A percentile compares a stretch with the other conserved stretches of the same genome.
Evolutionary conservation across 2,797 vertebrate genomes (phyloP).

Genomic region (Artibeus jamaicensis): DNA sequence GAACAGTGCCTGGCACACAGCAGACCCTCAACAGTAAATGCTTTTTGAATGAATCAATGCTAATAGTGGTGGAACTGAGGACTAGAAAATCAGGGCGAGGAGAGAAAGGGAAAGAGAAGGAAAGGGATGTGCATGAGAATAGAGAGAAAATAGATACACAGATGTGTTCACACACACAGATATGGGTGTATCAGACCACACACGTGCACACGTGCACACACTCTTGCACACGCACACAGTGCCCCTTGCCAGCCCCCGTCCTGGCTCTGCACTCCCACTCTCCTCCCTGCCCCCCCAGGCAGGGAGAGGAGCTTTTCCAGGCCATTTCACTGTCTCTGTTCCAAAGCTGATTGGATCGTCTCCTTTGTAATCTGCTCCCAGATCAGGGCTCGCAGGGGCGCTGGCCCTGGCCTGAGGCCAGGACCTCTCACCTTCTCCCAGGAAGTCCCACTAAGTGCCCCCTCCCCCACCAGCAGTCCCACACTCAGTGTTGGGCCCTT

Average conservation of each 20-base stretch:
- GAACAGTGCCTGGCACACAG: not conserved
- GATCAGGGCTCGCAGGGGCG: not conserved
- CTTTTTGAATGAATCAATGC: not conserved
- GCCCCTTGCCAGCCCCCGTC: accelerated
- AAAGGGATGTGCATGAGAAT: not conserved
- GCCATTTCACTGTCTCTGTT: not conserved
- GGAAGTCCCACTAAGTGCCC: not conserved
- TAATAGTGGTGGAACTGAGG: not conserved
- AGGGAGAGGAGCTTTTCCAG: not conserved
- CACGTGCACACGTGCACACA: not conserved
- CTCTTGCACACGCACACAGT: not conserved
- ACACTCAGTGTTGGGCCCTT: not conserved
- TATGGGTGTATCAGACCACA: not conserved
- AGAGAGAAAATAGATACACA: not conserved
- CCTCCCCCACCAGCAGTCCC: too few species aligned
- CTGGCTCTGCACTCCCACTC: not conserved
- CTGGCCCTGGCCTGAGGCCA: not conserved
- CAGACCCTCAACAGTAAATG: not conserved
- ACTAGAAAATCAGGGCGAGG: not conserved
- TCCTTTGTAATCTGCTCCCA: constrained; percentile 4
- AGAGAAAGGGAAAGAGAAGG: not conserved
- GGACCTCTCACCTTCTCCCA: constrained; percentile 44
- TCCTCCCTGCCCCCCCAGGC: not conserved
- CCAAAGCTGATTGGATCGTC: constrained; percentile 1
- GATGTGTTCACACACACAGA: accelerated